Evolutionary conservation across 2,888 invertebrate species (phyloP), one percentile per base, ranked within the genome.

Genomic region (Sinelater perroti): DNA sequence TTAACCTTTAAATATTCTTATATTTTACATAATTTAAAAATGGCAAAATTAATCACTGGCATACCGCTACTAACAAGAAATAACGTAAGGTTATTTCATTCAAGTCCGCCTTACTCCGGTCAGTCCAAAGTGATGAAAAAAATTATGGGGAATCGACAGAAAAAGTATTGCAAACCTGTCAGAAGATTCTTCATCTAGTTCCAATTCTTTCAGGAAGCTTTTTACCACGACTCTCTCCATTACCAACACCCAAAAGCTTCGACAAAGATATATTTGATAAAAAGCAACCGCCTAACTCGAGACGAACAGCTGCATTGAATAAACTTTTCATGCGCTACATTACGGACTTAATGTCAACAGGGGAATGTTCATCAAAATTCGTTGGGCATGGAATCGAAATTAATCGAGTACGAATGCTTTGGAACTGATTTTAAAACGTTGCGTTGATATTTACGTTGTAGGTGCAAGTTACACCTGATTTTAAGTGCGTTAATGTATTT

Each of bases 241-340:
- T 72, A 16, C 72, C 70, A 8, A 64, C 58, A n/a, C 63, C 70
- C 10, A 60, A 62, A 24, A 53, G 59, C n/a, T 71, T 76, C 21
- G 81, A 79, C 67, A 79, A 73, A 65, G 67, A 71, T 6, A 61
- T 79, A 11, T 75, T 79, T 53, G 75, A 80, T 67, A 82, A 82
- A 51, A 82, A 82, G 18, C 80, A 81, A 7, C 83, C 84, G 38
- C 79, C 80, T 7, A 83, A 82, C 6, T 75, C 78, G 0, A 83
- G 87, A 30, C 81, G 92, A 67, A 79, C 85, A 14, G 78, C 82
- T 1, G 86, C 91, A 61, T 76, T 93, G 1, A 92, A 92, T 73
- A 90, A 91, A 76, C 71, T 93, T 42, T 92, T 93, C 68, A 92
- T 93, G 91, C 84, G 85, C 67, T 81, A 90, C 56, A 86, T 93